These are phyloP conservation scores for Calephelis perditalis DNA, from an alignment of 2,888 invertebrate genomes.

Conservation along the genomic window DNA sequence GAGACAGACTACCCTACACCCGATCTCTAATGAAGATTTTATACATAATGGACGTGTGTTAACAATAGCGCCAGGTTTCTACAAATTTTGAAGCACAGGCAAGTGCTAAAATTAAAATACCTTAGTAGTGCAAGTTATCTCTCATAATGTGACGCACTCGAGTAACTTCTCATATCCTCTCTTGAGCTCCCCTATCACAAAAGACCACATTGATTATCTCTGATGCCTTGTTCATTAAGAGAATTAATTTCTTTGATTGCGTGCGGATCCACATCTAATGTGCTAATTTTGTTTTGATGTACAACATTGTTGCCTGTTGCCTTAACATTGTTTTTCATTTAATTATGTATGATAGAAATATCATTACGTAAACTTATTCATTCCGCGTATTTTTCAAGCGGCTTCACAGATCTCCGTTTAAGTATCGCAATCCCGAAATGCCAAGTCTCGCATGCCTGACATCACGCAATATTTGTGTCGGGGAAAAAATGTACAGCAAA, in stretches of 20 bases:
- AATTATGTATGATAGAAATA: slow-evolving; percentile 6
- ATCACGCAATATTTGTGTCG: slow-evolving; percentile 28
- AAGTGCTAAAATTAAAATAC: too few species aligned
- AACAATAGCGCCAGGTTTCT: too few species aligned
- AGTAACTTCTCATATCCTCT: too few species aligned
- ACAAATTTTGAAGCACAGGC: too few species aligned
- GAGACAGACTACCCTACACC: too few species aligned
- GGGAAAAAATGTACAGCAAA: slow-evolving; percentile 30
- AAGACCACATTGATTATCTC: too few species aligned
- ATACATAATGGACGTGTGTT: too few species aligned
- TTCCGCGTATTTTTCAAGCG: not conserved
- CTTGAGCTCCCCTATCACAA: too few species aligned
- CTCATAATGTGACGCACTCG: too few species aligned
- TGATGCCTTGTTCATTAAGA: too few species aligned
- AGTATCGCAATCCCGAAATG: slow-evolving; percentile 19
- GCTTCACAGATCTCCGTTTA: slow-evolving; percentile 7
- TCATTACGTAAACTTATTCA: slow-evolving; percentile 1
- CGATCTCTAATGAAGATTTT: too few species aligned
- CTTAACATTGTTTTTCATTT: not conserved
- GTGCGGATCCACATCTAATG: not conserved
- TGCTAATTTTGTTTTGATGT: slow-evolving; percentile 13
- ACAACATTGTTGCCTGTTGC: not conserved
- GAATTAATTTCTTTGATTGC: not conserved
- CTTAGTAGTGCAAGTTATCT: too few species aligned
- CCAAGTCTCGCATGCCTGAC: slow-evolving; percentile 28